Conservation (phyloP, 2,797 vertebrate species). For the Taenioides sp. region DNA sequence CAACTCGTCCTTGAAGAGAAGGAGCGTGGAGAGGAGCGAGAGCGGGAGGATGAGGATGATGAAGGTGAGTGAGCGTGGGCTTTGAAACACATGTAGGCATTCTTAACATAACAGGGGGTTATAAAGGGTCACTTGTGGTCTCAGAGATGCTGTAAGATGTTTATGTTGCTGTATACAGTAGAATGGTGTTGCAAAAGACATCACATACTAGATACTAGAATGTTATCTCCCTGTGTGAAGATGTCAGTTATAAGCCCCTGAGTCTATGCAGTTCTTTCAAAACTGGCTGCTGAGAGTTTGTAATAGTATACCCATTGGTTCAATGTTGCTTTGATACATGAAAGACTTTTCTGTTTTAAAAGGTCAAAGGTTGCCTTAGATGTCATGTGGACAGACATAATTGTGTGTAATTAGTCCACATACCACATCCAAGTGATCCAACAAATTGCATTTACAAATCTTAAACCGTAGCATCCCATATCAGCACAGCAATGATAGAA, state of each 20-base stretch:
- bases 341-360: background rate
- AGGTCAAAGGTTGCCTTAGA: conserved; percentile 5
- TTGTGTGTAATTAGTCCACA: conserved; percentile 3
- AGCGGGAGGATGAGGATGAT: conserved; percentile 77
- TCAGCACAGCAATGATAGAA: background rate
- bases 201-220: no score
- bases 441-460: background rate
- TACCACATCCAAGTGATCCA: background rate
- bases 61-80: conserved; percentile 67
- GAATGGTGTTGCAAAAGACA: background rate
- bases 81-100: background rate
- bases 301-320: background rate
- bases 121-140: no score
- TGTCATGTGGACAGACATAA: conserved; percentile 4
- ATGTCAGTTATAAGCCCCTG: background rate
- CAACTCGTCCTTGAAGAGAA: conserved; percentile 66
- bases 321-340: conserved; percentile 5
- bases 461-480: background rate
- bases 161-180: background rate
- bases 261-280: background rate
- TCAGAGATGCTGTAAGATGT: background rate
- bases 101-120: background rate
- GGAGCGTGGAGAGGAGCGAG: conserved; percentile 68
- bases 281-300: background rate
- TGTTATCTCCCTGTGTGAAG: background rate